Conservation (phyloP, 2,113 vertebrate species). For the Mungos mungo region DNA sequence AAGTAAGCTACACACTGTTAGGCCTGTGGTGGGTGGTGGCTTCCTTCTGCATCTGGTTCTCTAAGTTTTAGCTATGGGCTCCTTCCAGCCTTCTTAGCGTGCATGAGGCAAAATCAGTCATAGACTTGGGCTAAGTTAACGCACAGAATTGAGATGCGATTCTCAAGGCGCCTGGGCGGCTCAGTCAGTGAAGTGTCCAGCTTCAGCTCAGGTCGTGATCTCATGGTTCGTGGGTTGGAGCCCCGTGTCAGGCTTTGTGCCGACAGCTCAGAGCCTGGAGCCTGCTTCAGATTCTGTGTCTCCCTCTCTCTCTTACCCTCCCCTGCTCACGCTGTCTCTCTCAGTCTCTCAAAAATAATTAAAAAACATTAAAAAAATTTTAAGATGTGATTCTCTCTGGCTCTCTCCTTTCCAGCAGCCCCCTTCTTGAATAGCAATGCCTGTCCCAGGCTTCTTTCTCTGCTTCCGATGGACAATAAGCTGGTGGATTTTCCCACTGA, state of each 20-base stretch:
- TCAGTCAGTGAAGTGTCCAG: no score
- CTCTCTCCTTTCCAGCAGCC: not conserved
- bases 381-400: not conserved
- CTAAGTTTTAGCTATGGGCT: not conserved
- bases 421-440: not conserved
- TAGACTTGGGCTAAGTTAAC: not conserved
- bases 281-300: no score
- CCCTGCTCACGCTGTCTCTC: no score
- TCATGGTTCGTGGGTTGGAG: no score
- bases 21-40: not conserved
- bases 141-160: not conserved
- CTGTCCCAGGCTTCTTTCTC: not conserved
- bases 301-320: no score
- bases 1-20: not conserved
- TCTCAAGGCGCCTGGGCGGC: not conserved
- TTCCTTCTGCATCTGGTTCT: not conserved
- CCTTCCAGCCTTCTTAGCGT: not conserved
- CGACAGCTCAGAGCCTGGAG: no score
- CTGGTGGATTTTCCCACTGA: not conserved
- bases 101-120: not conserved
- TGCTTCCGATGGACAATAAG: not conserved
- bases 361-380: no score
- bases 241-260: no score
- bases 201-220: no score
- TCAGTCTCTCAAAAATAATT: no score